phyloP scores from a whole-genome alignment of 2,797 vertebrate species.

The Rhinoraja longicauda region DNA sequence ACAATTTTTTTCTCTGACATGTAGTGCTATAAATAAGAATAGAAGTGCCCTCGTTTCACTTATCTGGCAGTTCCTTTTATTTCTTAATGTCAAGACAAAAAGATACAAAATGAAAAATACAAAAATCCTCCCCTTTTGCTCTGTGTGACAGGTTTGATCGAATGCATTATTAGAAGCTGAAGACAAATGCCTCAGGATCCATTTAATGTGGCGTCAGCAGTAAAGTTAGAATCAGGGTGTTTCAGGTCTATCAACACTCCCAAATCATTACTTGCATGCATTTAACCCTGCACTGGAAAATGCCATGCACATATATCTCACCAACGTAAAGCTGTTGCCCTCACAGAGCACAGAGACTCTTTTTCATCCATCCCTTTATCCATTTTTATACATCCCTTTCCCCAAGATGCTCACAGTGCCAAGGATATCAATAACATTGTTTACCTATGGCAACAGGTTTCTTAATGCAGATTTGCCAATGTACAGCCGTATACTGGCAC shows the following conservation, averaged over 20 bases:
- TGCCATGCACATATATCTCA: background rate
- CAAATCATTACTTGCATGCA: background rate
- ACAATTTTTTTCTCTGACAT: background rate
- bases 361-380: too few species aligned
- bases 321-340: background rate
- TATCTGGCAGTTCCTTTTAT: background rate
- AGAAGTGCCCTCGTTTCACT: background rate
- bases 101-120: background rate
- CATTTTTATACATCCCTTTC: background rate
- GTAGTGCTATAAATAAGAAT: background rate
- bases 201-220: background rate
- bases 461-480: too few species aligned
- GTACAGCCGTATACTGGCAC: too few species aligned
- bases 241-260: background rate
- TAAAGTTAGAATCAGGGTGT: constrained; percentile 1
- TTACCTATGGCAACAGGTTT: background rate
- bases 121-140: background rate
- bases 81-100: constrained; percentile 27
- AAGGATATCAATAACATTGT: background rate
- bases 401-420: background rate
- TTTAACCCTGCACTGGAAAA: background rate
- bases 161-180: background rate
- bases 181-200: background rate
- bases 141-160: background rate
- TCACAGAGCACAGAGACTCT: background rate